Conservation (phyloP, 2,888 invertebrate genomes). For the Drosophila greeni region DNA sequence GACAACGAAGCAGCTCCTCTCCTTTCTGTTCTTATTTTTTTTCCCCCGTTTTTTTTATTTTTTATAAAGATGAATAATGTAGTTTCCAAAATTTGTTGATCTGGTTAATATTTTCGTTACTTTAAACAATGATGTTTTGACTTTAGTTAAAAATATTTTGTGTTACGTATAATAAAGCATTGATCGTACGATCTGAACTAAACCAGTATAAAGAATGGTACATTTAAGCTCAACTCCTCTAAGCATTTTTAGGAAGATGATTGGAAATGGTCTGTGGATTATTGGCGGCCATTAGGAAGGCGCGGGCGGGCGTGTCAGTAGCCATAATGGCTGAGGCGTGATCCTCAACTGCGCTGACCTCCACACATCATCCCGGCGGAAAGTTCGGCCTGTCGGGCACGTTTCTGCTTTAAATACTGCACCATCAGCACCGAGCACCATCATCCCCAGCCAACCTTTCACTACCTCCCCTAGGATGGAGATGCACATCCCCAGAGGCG, state of each 20-base stretch:
- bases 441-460: constrained; percentile 10
- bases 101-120: background rate
- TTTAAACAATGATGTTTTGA: background rate
- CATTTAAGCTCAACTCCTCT: constrained; percentile 1
- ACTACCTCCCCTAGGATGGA: constrained; percentile 15
- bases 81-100: background rate
- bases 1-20: too few relatives aligned
- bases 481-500: constrained; percentile 28
- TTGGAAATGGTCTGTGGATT: constrained; percentile 15
- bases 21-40: too few relatives aligned
- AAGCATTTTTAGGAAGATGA: constrained; percentile 3
- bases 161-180: background rate
- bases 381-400: constrained; percentile 52
- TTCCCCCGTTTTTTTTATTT: background rate
- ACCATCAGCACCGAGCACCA: constrained; percentile 54
- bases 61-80: background rate
- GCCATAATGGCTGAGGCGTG: constrained; percentile 60
- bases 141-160: background rate
- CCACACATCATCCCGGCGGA: constrained; percentile 38
- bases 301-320: constrained; percentile 52
- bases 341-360: constrained; percentile 36
- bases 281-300: constrained; percentile 26
- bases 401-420: constrained; percentile 61
- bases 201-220: too few relatives aligned
- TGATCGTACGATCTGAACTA: background rate